Conservation (phyloP, 2,797 vertebrate genomes). For the Cynopterus sphinx region DNA sequence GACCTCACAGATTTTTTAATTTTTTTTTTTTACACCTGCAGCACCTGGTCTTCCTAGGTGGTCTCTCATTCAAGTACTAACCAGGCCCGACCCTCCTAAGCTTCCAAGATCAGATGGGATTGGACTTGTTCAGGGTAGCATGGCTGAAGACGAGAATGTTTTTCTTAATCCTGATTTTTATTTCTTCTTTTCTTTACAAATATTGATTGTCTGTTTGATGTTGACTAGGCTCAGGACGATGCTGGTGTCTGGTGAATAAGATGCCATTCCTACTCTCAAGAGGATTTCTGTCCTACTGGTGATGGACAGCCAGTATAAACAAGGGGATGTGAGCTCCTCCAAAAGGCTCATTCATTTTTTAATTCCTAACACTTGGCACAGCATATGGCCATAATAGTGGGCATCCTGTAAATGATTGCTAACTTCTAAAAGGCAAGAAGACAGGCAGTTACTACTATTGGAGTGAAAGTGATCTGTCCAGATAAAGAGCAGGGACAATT, state of each 20-base stretch:
- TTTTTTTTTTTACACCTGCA: no score
- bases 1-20: no score
- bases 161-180: background rate
- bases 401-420: background rate
- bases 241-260: background rate
- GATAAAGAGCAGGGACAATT: background rate
- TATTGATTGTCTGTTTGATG: background rate
- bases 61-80: no score
- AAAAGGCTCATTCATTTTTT: background rate
- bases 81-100: no score
- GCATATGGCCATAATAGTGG: background rate
- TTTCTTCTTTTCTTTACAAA: background rate
- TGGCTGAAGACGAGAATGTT: background rate
- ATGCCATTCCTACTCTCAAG: background rate
- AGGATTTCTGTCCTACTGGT: background rate
- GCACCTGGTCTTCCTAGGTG: no score
- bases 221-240: background rate
- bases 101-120: no score
- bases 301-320: background rate
- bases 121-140: no score
- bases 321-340: background rate
- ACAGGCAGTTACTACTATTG: background rate
- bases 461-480: background rate
- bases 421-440: background rate
- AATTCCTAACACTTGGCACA: background rate